Evolutionary conservation across 2,888 invertebrate genomes (phyloP).

Genomic region (Stenurella melanura): DNA sequence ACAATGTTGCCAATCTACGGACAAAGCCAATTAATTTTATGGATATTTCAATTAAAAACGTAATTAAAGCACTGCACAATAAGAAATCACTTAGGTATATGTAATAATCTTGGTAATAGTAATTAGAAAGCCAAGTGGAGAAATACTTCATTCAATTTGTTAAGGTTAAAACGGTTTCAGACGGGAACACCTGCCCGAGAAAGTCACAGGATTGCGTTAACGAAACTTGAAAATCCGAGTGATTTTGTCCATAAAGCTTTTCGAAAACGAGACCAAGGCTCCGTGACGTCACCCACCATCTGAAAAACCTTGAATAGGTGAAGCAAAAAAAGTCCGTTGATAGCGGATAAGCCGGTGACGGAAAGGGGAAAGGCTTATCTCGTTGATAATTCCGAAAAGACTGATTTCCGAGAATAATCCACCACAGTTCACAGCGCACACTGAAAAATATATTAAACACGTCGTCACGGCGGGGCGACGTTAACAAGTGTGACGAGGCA

Average conservation of each 20-base stretch:
- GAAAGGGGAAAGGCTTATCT: constrained; percentile 51
- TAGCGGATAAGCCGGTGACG: constrained; percentile 31
- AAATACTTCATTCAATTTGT: not conserved
- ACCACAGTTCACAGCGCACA: constrained; percentile 31
- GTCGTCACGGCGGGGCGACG: constrained; percentile 31
- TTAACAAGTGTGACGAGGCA: constrained; percentile 44
- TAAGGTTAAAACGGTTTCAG: not conserved
- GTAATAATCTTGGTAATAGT: not conserved
- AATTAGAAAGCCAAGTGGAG: not conserved
- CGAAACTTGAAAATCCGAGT: constrained; percentile 23
- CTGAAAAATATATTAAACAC: constrained; percentile 30
- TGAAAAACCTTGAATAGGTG: constrained; percentile 63
- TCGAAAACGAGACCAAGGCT: constrained; percentile 70
- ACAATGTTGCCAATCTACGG: constrained; percentile 42
- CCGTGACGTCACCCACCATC: constrained; percentile 70
- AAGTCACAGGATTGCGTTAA: constrained; percentile 11
- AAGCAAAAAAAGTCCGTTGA: constrained; percentile 28
- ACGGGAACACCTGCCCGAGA: constrained; percentile 25
- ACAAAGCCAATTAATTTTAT: constrained; percentile 11
- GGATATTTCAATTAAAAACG: constrained; percentile 3
- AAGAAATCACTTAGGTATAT: constrained; percentile 19
- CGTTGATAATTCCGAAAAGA: constrained; percentile 34
- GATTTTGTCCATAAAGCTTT: constrained; percentile 55
- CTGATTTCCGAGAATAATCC: constrained; percentile 23
- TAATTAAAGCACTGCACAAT: constrained; percentile 18